A percentile compares a stretch with the other conserved stretches of the same genome.
Conservation (phyloP, 2,797 vertebrate genomes). For the Coilia nasus region DNA sequence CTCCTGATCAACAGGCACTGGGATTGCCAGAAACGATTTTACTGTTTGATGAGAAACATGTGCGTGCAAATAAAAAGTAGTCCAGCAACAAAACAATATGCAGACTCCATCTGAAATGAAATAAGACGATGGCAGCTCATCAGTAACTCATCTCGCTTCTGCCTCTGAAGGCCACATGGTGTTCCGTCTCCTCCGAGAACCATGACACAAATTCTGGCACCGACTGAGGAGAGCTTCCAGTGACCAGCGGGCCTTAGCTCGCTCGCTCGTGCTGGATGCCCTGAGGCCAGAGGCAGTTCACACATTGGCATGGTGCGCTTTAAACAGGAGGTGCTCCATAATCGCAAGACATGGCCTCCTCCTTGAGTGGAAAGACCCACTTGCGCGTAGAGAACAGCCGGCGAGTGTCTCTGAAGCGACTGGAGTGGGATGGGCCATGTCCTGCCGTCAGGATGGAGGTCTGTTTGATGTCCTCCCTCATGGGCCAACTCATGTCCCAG, state of each 20-base stretch:
- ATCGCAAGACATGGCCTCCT: not conserved
- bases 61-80: not conserved
- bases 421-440: not conserved
- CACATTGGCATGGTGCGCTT: no score
- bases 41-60: not conserved
- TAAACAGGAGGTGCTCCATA: not conserved
- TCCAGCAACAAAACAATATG: not conserved
- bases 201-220: not conserved
- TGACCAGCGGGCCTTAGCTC: not conserved
- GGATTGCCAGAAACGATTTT: not conserved
- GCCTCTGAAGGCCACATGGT: not conserved
- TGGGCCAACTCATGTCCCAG: not conserved
- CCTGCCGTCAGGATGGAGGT: not conserved
- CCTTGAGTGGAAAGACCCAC: not conserved
- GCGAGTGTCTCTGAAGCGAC: not conserved
- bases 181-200: not conserved
- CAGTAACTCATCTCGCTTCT: not conserved
- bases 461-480: slow-evolving; percentile 3
- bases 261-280: no score
- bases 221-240: not conserved
- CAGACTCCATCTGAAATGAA: not conserved
- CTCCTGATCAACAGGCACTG: not conserved
- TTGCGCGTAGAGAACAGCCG: not conserved
- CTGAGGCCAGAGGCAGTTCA: no score
- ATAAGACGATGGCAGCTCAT: slow-evolving; percentile 1